Evolutionary conservation across 2,797 vertebrate genomes (phyloP), one percentile per base, ranked within the genome.

Genomic region (Ciconia nigra): DNA sequence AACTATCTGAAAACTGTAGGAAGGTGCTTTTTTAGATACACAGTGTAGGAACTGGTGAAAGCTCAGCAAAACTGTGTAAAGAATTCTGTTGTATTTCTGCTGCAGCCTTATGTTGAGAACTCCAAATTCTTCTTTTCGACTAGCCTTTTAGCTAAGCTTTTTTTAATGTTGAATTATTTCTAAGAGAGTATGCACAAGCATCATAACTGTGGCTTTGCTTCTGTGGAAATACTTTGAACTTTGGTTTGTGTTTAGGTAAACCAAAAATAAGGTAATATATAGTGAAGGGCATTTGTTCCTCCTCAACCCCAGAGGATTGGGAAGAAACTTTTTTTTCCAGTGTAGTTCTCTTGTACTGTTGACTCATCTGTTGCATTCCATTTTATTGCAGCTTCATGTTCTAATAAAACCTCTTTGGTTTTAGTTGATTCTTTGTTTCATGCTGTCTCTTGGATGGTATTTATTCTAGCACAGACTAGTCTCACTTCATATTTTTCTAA

Each of bases 61-160:
- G 74, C 89, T 95, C 66, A 96, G 77, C 78, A 92, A 91, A 95
- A 46, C 46, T 73, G 54, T 52, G 13, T 87, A 29, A 95, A 74
- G 44, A 93, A 63, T 96, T 95, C 13, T 67, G 1, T 54, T 95
- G 55, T 49, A 21, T 88, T 93, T 80, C 41, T 67, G 24, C 10
- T 69, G 13, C 15, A 62, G 31, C 42, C 15, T 44, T 92, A 47
- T 28, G 16, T 9, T 51, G 26, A 78, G 55, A 89, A 49, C 37
- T 82, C 33, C 14, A 42, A 31, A 57, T 85, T 63, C 1, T 72
- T 44, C 6, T 65, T 47, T 70, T 63, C 29, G 59, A 1, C 13
- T 67, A n/a, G 8, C 28, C 12, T 80, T 83, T 93, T 39, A 69
- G 26, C 21, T 70, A 42, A 52, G 7, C 0, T 4, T 19, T 41